Conservation (phyloP, 2,113 vertebrate species). For the Leptocoma aspasia region DNA sequence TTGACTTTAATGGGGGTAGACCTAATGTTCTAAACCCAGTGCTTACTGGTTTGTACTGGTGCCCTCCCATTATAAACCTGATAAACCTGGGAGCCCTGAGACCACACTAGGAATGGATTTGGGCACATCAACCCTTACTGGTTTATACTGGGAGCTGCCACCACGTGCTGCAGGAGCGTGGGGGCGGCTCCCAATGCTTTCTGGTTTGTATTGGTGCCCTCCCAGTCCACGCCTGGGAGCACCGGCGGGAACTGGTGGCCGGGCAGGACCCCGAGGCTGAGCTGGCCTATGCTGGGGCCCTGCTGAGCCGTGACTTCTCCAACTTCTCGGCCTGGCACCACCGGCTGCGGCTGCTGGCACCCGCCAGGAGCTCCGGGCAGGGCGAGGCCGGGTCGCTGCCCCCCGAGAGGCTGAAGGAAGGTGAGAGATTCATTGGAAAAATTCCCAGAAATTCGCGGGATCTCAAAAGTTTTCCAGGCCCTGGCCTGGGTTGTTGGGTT, state of each 20-base stretch:
- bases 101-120: background rate
- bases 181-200: background rate
- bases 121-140: background rate
- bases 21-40: no score
- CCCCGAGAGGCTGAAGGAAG: background rate
- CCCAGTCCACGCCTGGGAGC: background rate
- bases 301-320: background rate
- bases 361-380: accelerated
- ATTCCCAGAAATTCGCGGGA: accelerated
- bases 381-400: background rate
- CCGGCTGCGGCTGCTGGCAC: background rate
- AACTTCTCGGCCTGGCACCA: background rate
- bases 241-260: background rate
- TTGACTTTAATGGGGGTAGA: no score
- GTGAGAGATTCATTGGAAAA: background rate
- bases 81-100: no score
- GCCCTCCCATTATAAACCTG: background rate
- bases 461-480: no score
- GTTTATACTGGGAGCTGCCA: background rate
- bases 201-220: background rate
- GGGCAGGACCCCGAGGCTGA: background rate
- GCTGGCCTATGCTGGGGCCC: background rate
- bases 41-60: background rate
- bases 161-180: accelerated
- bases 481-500: background rate